Percentiles rank a stretch among this genome's conserved stretches.
Evolutionary conservation across 2,797 vertebrate species (phyloP).

Genomic region (Anomalospiza imberbis): DNA sequence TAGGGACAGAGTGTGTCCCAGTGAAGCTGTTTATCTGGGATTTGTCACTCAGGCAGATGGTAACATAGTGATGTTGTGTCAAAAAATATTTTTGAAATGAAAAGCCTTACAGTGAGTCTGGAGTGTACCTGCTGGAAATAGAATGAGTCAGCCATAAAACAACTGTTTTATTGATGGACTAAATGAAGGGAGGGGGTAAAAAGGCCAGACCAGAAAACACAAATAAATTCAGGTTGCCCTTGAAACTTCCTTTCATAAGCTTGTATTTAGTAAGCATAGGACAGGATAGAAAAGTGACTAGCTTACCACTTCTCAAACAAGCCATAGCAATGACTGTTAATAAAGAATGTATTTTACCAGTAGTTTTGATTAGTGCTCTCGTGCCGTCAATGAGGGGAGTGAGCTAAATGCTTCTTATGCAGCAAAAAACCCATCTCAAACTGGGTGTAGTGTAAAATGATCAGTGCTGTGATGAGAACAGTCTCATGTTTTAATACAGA

Average conservation of each 20-base stretch:
- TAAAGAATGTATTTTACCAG: neutral
- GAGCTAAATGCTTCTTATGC: neutral
- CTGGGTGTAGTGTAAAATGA: neutral
- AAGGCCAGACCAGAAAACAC: neutral
- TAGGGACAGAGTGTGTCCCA: neutral
- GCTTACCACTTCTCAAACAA: neutral
- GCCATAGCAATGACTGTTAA: neutral
- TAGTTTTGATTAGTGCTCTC: neutral
- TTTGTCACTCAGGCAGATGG: conserved; percentile 43
- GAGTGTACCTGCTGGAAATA: conserved; percentile 27
- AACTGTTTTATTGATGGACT: conserved; percentile 16
- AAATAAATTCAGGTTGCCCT: neutral
- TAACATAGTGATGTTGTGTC: neutral
- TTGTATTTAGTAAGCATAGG: neutral
- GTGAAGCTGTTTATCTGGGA: conserved; percentile 39
- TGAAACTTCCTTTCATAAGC: neutral
- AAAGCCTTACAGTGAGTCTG: conserved; percentile 34
- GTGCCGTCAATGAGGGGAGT: neutral
- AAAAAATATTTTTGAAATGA: conserved; percentile 52
- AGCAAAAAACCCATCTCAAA: neutral
- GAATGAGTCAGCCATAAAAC: conserved; percentile 1
- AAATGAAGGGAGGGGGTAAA: neutral
- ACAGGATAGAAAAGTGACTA: neutral
- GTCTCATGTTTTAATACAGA: neutral
- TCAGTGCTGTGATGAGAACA: neutral